Evolutionary conservation across 2,113 vertebrate species (phyloP).

Genomic region (Callorhinus ursinus): DNA sequence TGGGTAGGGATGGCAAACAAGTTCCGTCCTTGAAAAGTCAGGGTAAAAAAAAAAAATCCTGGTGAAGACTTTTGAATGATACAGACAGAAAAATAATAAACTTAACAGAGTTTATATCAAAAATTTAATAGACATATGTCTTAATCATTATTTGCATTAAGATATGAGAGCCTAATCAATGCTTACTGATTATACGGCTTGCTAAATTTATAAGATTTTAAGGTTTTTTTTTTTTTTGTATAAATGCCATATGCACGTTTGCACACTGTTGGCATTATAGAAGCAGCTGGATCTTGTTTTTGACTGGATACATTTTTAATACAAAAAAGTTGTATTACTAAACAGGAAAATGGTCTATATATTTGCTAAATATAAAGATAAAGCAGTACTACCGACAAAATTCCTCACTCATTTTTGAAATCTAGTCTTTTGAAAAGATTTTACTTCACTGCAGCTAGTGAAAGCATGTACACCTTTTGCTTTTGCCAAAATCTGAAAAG

Average conservation of each 20-base stretch:
- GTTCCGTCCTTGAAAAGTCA: background rate
- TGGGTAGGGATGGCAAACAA: background rate
- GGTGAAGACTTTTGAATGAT: background rate
- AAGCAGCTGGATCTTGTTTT: background rate
- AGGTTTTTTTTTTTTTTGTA: background rate
- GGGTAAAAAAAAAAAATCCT: background rate
- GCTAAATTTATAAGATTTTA: background rate
- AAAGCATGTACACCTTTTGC: background rate
- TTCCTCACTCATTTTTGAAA: background rate
- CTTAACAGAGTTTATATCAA: background rate
- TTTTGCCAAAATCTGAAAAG: background rate
- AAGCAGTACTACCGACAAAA: background rate
- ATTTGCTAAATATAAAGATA: background rate
- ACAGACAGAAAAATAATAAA: background rate
- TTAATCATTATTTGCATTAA: background rate
- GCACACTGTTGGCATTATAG: background rate
- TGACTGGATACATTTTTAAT: background rate
- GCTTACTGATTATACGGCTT: background rate
- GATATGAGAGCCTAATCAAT: background rate
- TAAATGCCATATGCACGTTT: background rate
- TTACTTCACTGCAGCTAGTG: background rate
- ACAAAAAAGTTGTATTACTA: background rate
- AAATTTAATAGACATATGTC: background rate
- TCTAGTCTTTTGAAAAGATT: background rate
- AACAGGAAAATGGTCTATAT: background rate